phyloP scores from a whole-genome alignment of 2,113 vertebrate species.

The Psittacula cyanocephala region DNA sequence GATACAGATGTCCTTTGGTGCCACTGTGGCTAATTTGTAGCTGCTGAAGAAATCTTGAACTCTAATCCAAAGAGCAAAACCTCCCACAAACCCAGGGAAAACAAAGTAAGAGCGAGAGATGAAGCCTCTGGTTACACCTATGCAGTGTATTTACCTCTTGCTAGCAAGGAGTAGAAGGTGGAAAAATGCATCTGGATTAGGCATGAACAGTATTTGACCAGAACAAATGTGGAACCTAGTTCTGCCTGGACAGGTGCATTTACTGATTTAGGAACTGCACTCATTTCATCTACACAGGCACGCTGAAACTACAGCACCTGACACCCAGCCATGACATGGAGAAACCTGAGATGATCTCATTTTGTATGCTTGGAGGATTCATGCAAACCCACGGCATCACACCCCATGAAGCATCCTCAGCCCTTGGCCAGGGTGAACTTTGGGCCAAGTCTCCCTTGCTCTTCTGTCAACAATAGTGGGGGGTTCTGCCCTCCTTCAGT shows the following conservation, averaged over 20 bases:
- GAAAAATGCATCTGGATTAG: background rate
- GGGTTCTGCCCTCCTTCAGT: background rate
- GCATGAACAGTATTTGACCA: background rate
- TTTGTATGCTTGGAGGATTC: background rate
- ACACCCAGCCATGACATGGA: accelerated
- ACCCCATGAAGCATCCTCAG: background rate
- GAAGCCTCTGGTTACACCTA: background rate
- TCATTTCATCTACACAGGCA: accelerated
- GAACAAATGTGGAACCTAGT: background rate
- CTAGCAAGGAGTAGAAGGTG: background rate
- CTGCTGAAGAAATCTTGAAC: background rate
- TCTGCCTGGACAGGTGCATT: background rate
- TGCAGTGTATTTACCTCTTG: background rate
- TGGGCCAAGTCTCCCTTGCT: background rate
- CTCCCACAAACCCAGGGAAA: background rate
- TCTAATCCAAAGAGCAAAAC: background rate
- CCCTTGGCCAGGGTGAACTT: too few relatives aligned
- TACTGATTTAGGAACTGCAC: background rate
- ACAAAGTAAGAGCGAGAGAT: background rate
- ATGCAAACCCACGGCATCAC: background rate
- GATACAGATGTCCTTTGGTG: background rate
- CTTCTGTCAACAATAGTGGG: accelerated
- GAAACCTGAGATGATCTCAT: background rate
- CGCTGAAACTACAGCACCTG: background rate
- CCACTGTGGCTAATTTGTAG: background rate